Base-by-base conservation (phyloP, 2,888 invertebrate genomes). In the Synergus umbraculus region DNA sequence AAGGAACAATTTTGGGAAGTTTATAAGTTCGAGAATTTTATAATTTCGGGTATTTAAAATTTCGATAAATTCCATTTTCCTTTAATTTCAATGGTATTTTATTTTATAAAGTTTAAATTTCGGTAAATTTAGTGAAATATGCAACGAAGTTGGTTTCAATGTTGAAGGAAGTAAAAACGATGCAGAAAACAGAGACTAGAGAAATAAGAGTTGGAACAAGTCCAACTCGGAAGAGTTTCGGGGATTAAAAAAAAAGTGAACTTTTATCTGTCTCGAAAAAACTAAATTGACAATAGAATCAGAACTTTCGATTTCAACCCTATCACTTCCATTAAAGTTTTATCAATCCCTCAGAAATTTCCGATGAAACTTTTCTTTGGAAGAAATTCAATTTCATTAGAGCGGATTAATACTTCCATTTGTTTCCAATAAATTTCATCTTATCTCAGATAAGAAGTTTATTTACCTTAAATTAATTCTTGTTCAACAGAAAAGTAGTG, bases 171-270 rank as follows among this genome's bases (percentile, higher is more conserved):
- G 29, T 49, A 66, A 69, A 69, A 69, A 49, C 29, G 22, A 29
- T 69, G 69, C 69, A 46, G 15, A 29, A 29, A 49, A 29, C 29
- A 49, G 22, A 69, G 46, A 69, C 13, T 22, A 22, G 46, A 46
- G 29, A 69, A 58, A 69, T 49, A 13, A 69, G 49, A 69, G 69
- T 69, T 69, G 69, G 69, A 49, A 49, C 29, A 8, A 13, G 13
- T 69, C 69, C 69, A 58, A 18, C 7, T 58, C 18, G 18, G 18
- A 49, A 67, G 67, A 46, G 43, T 8, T 67, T 9, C 44, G 18
- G 67, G 44, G 44, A 67, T 67, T 46, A 44, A 44, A 67, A 22
- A 22, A 67, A 67, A 63, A 29, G 37, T 15, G 37, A 22, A 44
- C 44, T 44, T 44, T 43, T 66, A 66, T 66, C 44, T 15, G 44